Conservation (phyloP, 2,797 vertebrate species). For the Pseudocheirus occidentalis region DNA sequence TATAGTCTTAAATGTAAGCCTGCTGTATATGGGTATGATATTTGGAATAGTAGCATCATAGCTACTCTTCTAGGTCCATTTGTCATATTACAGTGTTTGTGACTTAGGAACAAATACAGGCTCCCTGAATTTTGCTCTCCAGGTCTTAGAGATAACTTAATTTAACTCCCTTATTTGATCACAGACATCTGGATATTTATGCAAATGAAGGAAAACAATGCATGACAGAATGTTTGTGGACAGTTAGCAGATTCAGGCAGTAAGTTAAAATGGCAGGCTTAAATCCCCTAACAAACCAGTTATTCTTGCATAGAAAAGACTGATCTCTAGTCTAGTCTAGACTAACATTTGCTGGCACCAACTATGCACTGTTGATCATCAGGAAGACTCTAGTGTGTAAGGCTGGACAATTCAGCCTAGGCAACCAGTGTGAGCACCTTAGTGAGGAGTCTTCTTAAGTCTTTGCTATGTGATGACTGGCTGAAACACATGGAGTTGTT, state of each 20-base stretch:
- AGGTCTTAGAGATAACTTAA: background rate
- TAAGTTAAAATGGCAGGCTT: background rate
- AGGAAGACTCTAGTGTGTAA: background rate
- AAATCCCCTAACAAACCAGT: background rate
- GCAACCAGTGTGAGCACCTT: background rate
- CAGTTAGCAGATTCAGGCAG: background rate
- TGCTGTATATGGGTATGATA: background rate
- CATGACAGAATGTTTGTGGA: background rate
- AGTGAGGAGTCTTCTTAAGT: background rate
- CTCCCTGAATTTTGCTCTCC: background rate
- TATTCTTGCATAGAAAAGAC: background rate
- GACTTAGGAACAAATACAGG: background rate
- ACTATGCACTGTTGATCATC: background rate
- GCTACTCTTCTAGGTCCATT: background rate
- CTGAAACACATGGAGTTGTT: background rate
- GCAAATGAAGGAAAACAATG: background rate
- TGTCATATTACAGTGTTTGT: background rate
- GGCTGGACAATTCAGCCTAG: background rate
- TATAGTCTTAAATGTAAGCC: background rate
- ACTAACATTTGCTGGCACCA: background rate
- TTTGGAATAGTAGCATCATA: background rate
- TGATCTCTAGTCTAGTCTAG: constrained; percentile 21
- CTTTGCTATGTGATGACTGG: background rate
- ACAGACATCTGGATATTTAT: background rate
- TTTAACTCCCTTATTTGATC: background rate